Percentiles rank a stretch among this genome's conserved stretches.
Conservation (phyloP, 2,888 invertebrate species). For the Sinentomon sp. region DNA sequence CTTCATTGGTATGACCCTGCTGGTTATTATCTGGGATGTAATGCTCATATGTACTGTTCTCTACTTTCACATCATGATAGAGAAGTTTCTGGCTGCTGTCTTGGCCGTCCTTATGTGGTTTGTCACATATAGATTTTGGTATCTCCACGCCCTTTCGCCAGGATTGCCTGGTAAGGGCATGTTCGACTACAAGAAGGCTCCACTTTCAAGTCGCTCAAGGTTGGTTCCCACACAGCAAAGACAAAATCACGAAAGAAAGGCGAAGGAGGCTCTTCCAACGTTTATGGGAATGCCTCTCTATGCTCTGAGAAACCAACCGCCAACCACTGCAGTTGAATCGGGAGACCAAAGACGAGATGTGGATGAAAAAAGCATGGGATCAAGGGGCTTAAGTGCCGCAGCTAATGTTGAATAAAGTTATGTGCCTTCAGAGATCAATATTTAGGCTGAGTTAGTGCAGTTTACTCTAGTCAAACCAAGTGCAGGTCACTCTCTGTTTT, state of each 20-base stretch:
- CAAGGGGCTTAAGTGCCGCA: too few species aligned
- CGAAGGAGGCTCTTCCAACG: conserved; percentile 21
- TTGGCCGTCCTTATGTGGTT: conserved; percentile 72
- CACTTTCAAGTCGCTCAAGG: conserved; percentile 8
- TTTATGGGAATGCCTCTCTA: conserved; percentile 60
- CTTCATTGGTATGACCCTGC: conserved; percentile 44
- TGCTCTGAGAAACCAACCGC: conserved; percentile 19
- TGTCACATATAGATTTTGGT: conserved; percentile 59
- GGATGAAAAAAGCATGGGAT: too few species aligned
- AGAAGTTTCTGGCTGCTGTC: conserved; percentile 71
- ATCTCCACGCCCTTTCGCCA: conserved; percentile 36
- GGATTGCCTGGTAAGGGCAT: conserved; percentile 45
- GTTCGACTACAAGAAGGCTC: conserved; percentile 39
- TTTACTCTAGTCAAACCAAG: too few species aligned
- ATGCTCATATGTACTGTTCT: conserved; percentile 77
- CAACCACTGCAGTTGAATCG: conserved; percentile 8
- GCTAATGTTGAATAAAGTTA: too few species aligned
- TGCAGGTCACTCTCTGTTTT: too few species aligned
- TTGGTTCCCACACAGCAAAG: conserved; percentile 1
- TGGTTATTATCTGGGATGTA: conserved; percentile 74
- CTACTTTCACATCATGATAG: conserved; percentile 87
- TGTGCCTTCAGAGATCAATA: too few species aligned
- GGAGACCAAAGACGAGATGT: too few species aligned
- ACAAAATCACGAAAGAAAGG: conserved; percentile 4
- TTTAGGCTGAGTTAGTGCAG: too few species aligned